Conservation (phyloP, 2,113 vertebrate species). For the Noctilio leporinus region DNA sequence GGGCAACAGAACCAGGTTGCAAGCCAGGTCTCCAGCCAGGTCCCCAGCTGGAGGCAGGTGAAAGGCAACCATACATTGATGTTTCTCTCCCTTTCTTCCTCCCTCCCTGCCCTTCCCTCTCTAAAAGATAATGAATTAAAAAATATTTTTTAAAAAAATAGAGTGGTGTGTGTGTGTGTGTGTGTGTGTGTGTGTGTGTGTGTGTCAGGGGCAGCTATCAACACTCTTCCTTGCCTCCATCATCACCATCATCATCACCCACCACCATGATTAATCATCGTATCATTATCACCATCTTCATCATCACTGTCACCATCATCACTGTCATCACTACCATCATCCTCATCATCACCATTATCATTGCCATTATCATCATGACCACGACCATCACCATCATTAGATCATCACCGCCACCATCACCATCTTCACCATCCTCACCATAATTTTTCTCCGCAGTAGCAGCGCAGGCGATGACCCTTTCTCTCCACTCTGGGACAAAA, state of each 20-base stretch:
- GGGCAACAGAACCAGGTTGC: too few relatives aligned
- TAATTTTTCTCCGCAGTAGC: background rate
- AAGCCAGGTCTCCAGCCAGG: too few relatives aligned
- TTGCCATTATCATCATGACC: fast-evolving
- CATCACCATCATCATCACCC: fast-evolving
- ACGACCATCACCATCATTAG: fast-evolving
- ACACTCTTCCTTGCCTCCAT: too few relatives aligned
- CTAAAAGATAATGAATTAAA: too few relatives aligned
- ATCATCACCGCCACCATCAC: fast-evolving
- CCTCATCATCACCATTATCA: fast-evolving
- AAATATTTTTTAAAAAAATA: too few relatives aligned
- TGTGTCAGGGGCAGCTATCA: background rate
- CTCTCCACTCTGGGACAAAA: background rate
- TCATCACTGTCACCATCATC: fast-evolving
- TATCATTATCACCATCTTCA: fast-evolving
- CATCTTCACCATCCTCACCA: fast-evolving
- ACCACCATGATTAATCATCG: fast-evolving
- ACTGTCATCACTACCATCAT: fast-evolving
- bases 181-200: too few relatives aligned
- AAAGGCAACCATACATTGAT: too few relatives aligned
- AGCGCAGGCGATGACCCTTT: background rate
- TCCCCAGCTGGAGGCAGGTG: too few relatives aligned
- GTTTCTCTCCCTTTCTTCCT: too few relatives aligned
- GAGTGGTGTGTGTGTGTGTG: background rate
- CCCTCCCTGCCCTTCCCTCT: too few relatives aligned